Evolutionary conservation across 2,888 invertebrate genomes (phyloP).

Genomic region (Sipha maydis): DNA sequence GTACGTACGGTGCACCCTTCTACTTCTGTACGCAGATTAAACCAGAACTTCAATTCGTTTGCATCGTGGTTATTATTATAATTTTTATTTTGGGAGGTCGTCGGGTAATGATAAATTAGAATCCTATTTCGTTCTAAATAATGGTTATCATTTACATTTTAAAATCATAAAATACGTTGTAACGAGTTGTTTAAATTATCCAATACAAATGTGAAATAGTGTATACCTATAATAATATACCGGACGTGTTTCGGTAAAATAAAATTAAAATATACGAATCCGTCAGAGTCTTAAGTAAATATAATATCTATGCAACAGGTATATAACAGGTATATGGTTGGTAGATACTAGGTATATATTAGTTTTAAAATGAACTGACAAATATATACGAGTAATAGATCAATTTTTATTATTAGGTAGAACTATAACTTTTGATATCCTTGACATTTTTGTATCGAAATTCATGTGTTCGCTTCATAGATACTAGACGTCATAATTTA

Average conservation of each 20-base stretch:
- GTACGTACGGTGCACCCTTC: neutral
- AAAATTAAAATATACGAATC: constrained; percentile 20
- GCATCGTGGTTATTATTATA: constrained; percentile 13
- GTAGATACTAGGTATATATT: too few relatives aligned
- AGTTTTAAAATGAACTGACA: neutral
- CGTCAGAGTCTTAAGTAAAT: neutral
- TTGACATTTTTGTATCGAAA: too few relatives aligned
- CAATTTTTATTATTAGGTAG: neutral
- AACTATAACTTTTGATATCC: too few relatives aligned
- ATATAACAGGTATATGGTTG: neutral
- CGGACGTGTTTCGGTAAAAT: neutral
- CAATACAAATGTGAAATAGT: neutral
- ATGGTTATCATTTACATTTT: constrained; percentile 47
- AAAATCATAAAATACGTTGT: constrained; percentile 39
- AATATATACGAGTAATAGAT: too few relatives aligned
- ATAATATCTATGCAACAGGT: neutral
- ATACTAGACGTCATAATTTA: too few relatives aligned
- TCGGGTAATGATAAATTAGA: constrained; percentile 26
- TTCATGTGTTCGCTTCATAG: too few relatives aligned
- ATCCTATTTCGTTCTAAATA: constrained; percentile 32
- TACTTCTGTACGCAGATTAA: neutral
- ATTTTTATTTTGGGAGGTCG: constrained; percentile 38
- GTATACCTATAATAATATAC: neutral
- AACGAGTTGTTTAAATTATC: constrained; percentile 35
- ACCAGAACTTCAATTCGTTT: neutral